These are phyloP conservation scores for Nannobrachium achirus DNA, from an alignment of 2,113 vertebrate genomes.

Conservation along the genomic window DNA sequence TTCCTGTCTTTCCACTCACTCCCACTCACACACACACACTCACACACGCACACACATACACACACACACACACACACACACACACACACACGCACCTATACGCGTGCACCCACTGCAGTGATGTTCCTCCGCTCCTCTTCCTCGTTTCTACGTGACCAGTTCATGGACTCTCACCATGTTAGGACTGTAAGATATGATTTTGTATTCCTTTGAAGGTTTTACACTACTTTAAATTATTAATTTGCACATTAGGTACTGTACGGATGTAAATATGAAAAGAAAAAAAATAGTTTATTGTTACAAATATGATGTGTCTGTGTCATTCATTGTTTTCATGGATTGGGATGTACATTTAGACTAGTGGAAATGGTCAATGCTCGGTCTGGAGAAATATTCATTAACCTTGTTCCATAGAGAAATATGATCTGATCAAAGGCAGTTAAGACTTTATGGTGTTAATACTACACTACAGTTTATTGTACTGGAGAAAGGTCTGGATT, in stretches of 20 bases:
- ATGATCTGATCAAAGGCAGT: too few relatives aligned
- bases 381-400: background rate
- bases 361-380: slow-evolving; percentile 1
- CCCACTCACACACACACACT: too few relatives aligned
- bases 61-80: too few relatives aligned
- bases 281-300: slow-evolving; percentile 85
- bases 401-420: too few relatives aligned
- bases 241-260: slow-evolving; percentile 83
- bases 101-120: slow-evolving; percentile 63
- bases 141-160: slow-evolving; percentile 74
- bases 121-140: slow-evolving; percentile 71
- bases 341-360: background rate
- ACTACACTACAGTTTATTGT: too few relatives aligned
- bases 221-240: slow-evolving; percentile 83
- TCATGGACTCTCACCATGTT: slow-evolving; percentile 77
- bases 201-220: slow-evolving; percentile 82
- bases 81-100: too few relatives aligned
- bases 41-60: too few relatives aligned
- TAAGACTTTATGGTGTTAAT: too few relatives aligned
- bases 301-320: slow-evolving; percentile 79
- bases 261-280: slow-evolving; percentile 80
- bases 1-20: slow-evolving; percentile 73
- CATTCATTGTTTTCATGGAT: slow-evolving; percentile 67
- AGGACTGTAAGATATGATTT: slow-evolving; percentile 80
- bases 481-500: too few relatives aligned